Percentiles rank a stretch among this genome's conserved stretches.
phyloP scores from a whole-genome alignment of 2,113 vertebrate genomes.

The Rutilus rutilus region DNA sequence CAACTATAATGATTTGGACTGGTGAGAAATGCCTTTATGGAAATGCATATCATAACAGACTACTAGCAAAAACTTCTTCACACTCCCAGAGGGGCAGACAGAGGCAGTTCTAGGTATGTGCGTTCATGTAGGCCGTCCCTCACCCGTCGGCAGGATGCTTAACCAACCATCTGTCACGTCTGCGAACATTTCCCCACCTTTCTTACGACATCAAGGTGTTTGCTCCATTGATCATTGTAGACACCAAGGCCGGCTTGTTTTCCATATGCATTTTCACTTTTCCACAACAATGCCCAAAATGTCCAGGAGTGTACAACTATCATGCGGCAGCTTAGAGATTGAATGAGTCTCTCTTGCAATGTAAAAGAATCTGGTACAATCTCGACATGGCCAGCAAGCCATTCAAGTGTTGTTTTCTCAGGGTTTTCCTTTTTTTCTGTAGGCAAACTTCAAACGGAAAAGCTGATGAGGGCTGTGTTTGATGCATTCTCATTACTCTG shows the following conservation, averaged over 20 bases:
- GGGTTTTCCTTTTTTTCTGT: not conserved
- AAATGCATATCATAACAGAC: slow-evolving; percentile 20
- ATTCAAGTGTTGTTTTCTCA: slow-evolving; percentile 8
- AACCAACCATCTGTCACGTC: slow-evolving; percentile 47
- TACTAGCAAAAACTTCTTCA: slow-evolving; percentile 10
- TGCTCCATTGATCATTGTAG: slow-evolving; percentile 26
- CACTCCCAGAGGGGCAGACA: slow-evolving; percentile 22
- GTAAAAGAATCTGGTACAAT: not conserved
- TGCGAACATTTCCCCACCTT: slow-evolving; percentile 31
- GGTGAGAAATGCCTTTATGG: slow-evolving; percentile 16
- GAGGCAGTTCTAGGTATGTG: slow-evolving; percentile 10
- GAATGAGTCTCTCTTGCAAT: not conserved
- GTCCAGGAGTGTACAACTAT: slow-evolving; percentile 26
- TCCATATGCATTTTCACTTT: slow-evolving; percentile 27
- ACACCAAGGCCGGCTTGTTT: slow-evolving; percentile 1
- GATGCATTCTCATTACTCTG: slow-evolving; percentile 46
- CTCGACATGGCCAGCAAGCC: not conserved
- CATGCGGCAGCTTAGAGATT: not conserved
- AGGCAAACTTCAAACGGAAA: slow-evolving; percentile 46
- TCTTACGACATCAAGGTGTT: slow-evolving; percentile 40
- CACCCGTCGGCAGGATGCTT: slow-evolving; percentile 18
- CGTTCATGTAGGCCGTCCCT: slow-evolving; percentile 7
- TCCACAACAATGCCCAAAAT: not conserved
- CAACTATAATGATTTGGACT: not conserved
- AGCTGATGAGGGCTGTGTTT: slow-evolving; percentile 43